Evolutionary conservation across 2,113 vertebrate species (phyloP), one percentile per base, ranked within the genome.

Genomic region (Hemichromis elongatus): DNA sequence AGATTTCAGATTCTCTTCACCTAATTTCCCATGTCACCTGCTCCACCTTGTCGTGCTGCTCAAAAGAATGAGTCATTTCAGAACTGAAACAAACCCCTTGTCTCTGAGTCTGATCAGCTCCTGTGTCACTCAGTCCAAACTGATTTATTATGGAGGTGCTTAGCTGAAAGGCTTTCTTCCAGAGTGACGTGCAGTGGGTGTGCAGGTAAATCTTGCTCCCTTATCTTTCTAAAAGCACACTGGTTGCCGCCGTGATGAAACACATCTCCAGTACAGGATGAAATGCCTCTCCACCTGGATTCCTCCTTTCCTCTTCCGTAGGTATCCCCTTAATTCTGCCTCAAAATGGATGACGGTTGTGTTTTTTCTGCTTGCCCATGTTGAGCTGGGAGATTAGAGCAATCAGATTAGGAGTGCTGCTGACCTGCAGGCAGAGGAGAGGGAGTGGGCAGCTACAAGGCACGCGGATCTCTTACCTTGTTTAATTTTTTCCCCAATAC

Each of bases 401-500:
- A 98, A 99, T 97, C 97, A 97, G 94, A 97, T 99, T 99, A 99
- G 78, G 92, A 94, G 77, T 84, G 94, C 86, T 88, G 91, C 92
- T 93, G 89, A 97, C 96, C 94, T 90, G 95, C 92, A 91, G 89
- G 86, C 86, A 77, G 30, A 79, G 77, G 37, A 66, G 85, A 86
- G 77, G 77, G 82, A 77, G 90, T 86, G 89, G 70, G 73, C 82
- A 88, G 90, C 83, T 77, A 26, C 45, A 84, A 88, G 53, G 70
- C 87, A 57, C 18, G 42, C 81, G 7, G 54, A 92, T 85, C 90
- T 83, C 81, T 53, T 75, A 81, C 83, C 87, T 86, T 35, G 63
- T 75, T 86, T 89, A 42, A 84, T 88, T 81, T 91, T 85, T 85
- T 40, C 57, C 35, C 61, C 30, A 45, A 52, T 59, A 90, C 78